Percentiles rank a stretch among this genome's conserved stretches.
Evolutionary conservation across 2,888 invertebrate species (phyloP).

Genomic region (Cantharis flavilabris): DNA sequence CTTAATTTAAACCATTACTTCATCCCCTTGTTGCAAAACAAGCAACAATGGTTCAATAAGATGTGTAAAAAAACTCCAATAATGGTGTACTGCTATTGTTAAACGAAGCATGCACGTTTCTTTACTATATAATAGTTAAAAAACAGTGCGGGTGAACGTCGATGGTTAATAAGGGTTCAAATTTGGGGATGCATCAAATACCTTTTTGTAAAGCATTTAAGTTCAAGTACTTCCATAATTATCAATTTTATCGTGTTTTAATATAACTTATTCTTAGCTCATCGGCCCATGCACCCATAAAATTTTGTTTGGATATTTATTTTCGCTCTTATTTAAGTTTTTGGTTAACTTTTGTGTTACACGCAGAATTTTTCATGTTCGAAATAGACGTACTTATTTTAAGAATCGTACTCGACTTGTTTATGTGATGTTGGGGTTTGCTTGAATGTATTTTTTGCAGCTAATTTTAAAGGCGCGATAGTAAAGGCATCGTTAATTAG

Average conservation of each 20-base stretch:
- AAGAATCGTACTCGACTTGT: slow-evolving; percentile 31
- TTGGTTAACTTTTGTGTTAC: neutral
- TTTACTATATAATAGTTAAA: slow-evolving; percentile 35
- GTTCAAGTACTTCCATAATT: slow-evolving; percentile 7
- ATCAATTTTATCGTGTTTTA: slow-evolving; percentile 5
- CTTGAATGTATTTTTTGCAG: slow-evolving; percentile 18
- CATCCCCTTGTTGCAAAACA: slow-evolving; percentile 31
- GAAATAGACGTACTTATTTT: slow-evolving; percentile 38
- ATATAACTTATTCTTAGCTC: neutral
- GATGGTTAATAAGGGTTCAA: slow-evolving; percentile 21
- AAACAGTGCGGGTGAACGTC: slow-evolving; percentile 26
- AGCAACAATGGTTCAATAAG: slow-evolving; percentile 29
- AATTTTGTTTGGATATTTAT: neutral
- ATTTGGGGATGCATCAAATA: slow-evolving; percentile 10
- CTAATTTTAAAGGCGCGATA: slow-evolving; percentile 25
- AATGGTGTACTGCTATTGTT: slow-evolving; percentile 27
- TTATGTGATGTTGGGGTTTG: slow-evolving; percentile 18
- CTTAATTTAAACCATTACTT: slow-evolving; percentile 16
- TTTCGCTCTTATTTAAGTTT: neutral
- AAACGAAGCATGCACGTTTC: slow-evolving; percentile 34
- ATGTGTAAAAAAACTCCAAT: slow-evolving; percentile 14
- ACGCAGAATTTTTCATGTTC: slow-evolving; percentile 35
- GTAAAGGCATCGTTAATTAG: slow-evolving; percentile 9
- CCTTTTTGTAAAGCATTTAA: slow-evolving; percentile 21
- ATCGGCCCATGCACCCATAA: neutral